These are phyloP conservation scores for Poecile montanus DNA, from an alignment of 2,797 vertebrate genomes.

Conservation along the genomic window DNA sequence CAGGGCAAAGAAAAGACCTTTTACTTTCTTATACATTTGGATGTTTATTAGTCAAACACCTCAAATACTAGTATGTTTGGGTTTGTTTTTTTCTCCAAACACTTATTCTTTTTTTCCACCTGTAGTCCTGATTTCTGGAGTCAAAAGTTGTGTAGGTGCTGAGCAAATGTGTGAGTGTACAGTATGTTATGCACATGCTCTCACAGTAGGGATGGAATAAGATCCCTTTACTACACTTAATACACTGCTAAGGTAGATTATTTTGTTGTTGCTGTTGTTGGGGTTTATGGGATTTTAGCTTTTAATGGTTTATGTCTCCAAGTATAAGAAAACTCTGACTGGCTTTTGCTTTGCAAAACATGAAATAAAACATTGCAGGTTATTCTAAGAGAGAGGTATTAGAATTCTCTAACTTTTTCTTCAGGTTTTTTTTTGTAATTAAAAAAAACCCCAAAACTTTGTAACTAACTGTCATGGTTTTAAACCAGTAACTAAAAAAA, in stretches of 20 bases:
- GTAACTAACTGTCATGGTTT: too few relatives aligned
- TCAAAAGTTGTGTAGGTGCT: not conserved
- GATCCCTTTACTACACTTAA: not conserved
- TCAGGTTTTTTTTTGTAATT: not conserved
- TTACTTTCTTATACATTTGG: not conserved
- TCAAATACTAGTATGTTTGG: not conserved
- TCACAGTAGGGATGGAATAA: not conserved
- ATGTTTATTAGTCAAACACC: not conserved
- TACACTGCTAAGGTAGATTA: not conserved
- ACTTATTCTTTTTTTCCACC: not conserved
- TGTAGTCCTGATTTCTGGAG: not conserved
- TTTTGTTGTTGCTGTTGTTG: not conserved
- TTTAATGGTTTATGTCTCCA: not conserved
- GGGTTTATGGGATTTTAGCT: not conserved
- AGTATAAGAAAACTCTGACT: not conserved
- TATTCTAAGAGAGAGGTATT: not conserved
- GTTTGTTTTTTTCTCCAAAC: not conserved
- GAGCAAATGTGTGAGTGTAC: not conserved
- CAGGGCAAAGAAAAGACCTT: not conserved
- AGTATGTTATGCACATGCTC: rapidly evolving
- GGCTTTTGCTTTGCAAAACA: not conserved
- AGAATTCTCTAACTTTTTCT: not conserved
- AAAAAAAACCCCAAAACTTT: not conserved
- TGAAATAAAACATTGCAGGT: not conserved
- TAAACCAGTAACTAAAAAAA: too few relatives aligned